Evolutionary conservation across 2,888 invertebrate genomes (phyloP).

Genomic region (Acronicta psi): DNA sequence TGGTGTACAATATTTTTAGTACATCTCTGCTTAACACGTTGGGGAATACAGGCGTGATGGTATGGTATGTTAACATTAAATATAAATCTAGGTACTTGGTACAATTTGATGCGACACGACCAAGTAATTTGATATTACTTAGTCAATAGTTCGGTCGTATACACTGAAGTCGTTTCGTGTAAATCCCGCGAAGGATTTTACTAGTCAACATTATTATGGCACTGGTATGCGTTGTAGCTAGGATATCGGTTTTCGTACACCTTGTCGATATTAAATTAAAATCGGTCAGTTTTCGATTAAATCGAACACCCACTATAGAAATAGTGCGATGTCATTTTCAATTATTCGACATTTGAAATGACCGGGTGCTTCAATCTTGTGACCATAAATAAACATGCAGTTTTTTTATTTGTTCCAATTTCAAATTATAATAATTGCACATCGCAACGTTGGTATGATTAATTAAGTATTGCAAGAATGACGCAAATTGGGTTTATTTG

Average conservation of each 20-base stretch:
- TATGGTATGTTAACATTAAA: no score
- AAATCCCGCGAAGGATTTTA: conserved; percentile 59
- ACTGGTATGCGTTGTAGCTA: conserved; percentile 58
- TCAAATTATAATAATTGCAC: no score
- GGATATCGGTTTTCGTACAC: conserved; percentile 60
- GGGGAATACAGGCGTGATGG: no score
- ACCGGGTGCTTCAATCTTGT: no score
- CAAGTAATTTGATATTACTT: conserved; percentile 50
- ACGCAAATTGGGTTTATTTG: conserved; percentile 56
- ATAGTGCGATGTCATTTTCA: conserved; percentile 1
- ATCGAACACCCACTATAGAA: conserved; percentile 11
- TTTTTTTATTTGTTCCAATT: no score
- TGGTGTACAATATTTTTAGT: no score
- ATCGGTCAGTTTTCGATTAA: conserved; percentile 29
- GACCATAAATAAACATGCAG: no score
- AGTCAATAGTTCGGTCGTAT: conserved; percentile 32
- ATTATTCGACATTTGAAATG: no score
- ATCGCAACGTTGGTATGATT: no score
- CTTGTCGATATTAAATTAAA: conserved; percentile 52
- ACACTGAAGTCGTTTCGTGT: conserved; percentile 39
- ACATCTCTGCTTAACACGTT: no score
- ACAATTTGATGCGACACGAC: conserved; percentile 39
- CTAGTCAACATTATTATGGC: conserved; percentile 72
- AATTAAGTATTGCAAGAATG: conserved; percentile 17
- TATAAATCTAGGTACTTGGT: neutral